Evolutionary conservation across 2,113 vertebrate species (phyloP).

Genomic region (Pseudopodoces humilis): DNA sequence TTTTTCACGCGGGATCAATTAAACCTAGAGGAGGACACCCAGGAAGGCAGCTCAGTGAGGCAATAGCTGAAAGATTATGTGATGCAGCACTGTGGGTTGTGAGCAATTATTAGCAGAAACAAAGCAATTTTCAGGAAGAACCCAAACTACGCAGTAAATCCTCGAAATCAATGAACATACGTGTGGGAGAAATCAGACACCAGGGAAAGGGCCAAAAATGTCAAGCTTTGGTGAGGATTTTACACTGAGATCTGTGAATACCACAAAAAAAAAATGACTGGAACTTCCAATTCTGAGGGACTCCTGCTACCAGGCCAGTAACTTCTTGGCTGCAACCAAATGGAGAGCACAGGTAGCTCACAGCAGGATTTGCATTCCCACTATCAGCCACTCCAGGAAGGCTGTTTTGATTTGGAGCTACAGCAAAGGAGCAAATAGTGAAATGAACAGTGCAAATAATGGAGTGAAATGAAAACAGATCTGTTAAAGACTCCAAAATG

Average conservation of each 20-base stretch:
- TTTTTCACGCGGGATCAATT: not conserved
- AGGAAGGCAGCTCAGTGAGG: not conserved
- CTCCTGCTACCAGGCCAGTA: not conserved
- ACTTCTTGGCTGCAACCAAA: not conserved
- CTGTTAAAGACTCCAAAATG: not conserved
- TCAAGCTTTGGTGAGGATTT: not conserved
- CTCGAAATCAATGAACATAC: not conserved
- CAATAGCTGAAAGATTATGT: not conserved
- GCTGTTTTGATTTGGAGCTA: not conserved
- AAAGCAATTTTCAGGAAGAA: not conserved
- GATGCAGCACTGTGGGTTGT: not conserved
- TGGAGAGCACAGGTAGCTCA: not conserved
- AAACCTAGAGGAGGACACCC: not conserved
- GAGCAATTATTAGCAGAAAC: not conserved
- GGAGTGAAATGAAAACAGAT: not conserved
- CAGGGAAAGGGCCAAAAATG: not conserved
- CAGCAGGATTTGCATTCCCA: not conserved
- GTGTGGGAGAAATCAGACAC: not conserved
- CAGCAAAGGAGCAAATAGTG: not conserved
- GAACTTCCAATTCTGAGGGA: not conserved
- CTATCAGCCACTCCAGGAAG: not conserved
- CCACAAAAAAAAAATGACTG: not conserved
- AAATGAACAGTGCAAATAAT: not conserved
- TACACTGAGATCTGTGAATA: not conserved
- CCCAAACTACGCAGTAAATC: not conserved